Evolutionary conservation across 2,888 invertebrate genomes (phyloP).

Genomic region (Eremobia ochroleuca): DNA sequence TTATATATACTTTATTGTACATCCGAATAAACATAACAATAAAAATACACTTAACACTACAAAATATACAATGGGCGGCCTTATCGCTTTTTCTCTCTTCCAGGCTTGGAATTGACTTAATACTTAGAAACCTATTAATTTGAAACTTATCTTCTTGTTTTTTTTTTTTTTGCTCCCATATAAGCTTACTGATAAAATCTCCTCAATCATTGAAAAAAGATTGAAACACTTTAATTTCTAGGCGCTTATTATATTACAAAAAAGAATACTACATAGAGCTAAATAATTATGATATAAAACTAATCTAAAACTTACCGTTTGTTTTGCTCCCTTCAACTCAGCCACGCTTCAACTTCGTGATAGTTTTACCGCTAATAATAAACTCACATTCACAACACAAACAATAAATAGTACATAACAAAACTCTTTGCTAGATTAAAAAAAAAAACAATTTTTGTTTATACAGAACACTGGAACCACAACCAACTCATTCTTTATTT

Average conservation of each 20-base stretch:
- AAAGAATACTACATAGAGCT: neutral
- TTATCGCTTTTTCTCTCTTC: neutral
- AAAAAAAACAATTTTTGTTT: constrained; percentile 30
- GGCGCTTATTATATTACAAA: neutral
- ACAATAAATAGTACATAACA: constrained; percentile 35
- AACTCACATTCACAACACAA: constrained; percentile 65
- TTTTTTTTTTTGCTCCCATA: neutral
- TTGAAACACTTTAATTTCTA: neutral
- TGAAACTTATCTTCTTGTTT: neutral
- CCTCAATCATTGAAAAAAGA: neutral
- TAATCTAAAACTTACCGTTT: constrained; percentile 52
- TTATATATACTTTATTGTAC: neutral
- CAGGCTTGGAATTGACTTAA: neutral
- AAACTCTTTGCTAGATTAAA: constrained; percentile 41
- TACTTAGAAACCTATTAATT: neutral
- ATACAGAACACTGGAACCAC: constrained; percentile 61
- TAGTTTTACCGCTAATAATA: constrained; percentile 16
- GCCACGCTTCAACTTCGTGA: constrained; percentile 17
- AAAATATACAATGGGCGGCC: neutral
- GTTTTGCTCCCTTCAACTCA: constrained; percentile 34
- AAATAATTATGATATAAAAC: neutral
- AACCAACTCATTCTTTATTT: constrained; percentile 67
- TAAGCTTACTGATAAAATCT: neutral
- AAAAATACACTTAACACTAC: neutral
- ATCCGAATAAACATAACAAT: neutral